Conservation (phyloP, 92 coral and sea anemone species). For the Epizoanthus rinbou region DNA sequence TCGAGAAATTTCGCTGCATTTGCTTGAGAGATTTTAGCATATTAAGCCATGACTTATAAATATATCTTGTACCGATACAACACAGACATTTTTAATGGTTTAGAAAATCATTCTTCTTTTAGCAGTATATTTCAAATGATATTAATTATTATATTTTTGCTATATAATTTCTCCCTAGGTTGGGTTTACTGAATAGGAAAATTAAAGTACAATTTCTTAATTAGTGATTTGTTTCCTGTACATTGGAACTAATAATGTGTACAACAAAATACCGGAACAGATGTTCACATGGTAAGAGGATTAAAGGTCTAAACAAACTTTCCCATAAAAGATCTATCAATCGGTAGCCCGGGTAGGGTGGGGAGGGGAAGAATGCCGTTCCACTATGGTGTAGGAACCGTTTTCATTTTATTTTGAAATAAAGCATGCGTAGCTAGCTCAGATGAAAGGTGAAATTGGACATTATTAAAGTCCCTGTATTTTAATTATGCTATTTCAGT, state of each 20-base stretch:
- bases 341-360: neutral
- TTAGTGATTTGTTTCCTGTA: constrained; percentile 22
- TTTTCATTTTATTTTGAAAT: no score
- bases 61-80: no score
- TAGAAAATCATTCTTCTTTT: no score
- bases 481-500: no score
- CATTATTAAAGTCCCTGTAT: no score
- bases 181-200: neutral
- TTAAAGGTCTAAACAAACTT: constrained; percentile 9
- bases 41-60: no score
- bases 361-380: neutral
- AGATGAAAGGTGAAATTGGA: no score
- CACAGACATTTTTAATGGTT: no score
- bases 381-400: neutral
- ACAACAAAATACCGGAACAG: neutral
- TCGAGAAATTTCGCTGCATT: no score
- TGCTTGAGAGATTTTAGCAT: no score
- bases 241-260: neutral
- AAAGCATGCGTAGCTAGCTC: no score
- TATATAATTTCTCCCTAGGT: constrained; percentile 19
- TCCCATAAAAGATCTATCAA: neutral
- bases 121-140: neutral
- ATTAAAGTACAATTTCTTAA: neutral
- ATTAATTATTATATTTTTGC: neutral
- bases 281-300: constrained; percentile 20